phyloP scores from a whole-genome alignment of 2,797 vertebrate genomes.

The Oreochromis grahami region DNA sequence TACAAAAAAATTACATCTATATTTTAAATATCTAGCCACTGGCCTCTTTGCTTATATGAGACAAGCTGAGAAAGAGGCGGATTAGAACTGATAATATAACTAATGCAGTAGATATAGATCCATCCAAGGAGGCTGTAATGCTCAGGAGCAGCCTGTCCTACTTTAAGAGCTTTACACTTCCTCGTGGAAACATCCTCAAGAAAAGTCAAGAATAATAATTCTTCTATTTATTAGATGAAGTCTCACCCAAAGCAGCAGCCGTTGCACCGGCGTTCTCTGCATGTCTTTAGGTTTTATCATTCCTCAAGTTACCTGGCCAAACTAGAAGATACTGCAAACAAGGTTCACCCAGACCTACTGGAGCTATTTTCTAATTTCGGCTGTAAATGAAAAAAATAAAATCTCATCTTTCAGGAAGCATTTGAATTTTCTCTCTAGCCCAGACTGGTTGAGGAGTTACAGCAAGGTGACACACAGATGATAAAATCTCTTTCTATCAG shows the following conservation, averaged over 20 bases:
- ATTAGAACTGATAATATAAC: neutral
- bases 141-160: neutral
- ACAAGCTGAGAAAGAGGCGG: neutral
- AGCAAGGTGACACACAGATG: neutral
- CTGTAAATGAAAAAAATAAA: neutral
- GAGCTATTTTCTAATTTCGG: neutral
- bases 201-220: neutral
- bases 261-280: neutral
- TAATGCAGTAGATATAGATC: neutral
- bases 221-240: neutral
- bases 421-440: neutral
- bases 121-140: neutral
- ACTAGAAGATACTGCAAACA: neutral
- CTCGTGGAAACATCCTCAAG: neutral
- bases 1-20: neutral
- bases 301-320: neutral
- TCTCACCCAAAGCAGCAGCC: neutral
- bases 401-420: neutral
- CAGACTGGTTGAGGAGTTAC: neutral
- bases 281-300: neutral
- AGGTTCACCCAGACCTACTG: neutral
- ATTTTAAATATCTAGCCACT: neutral
- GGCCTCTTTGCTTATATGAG: neutral
- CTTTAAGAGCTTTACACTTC: neutral
- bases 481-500: neutral